These are phyloP conservation scores for Eulemur albifrons DNA, from an alignment of 2,797 vertebrate species.

Conservation along the genomic window DNA sequence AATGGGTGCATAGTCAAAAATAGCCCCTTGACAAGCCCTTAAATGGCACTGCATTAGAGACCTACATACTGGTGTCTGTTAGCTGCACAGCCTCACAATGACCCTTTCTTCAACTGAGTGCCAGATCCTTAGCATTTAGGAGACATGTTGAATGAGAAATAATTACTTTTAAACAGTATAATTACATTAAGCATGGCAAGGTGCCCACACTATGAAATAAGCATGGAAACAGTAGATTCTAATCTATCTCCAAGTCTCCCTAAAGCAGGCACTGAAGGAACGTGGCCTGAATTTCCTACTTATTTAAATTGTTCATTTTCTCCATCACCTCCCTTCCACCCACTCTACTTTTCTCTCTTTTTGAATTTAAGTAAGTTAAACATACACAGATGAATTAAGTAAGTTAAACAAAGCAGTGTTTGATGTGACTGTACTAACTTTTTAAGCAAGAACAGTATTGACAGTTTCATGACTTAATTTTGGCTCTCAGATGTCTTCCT, in stretches of 20 bases:
- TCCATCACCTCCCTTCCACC: neutral
- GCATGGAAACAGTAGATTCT: neutral
- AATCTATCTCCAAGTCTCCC: neutral
- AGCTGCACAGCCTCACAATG: neutral
- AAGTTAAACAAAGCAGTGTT: neutral
- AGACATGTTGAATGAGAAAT: neutral
- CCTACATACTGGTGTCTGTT: neutral
- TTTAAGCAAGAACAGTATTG: constrained; percentile 20
- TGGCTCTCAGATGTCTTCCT: neutral
- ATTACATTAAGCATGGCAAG: neutral
- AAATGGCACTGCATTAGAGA: neutral
- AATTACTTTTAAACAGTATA: neutral
- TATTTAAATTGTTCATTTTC: neutral
- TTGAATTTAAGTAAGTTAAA: neutral
- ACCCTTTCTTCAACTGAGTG: neutral
- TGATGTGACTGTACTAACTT: neutral
- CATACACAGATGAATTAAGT: neutral
- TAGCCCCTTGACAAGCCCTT: neutral
- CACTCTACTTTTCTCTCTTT: neutral
- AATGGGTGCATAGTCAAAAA: neutral
- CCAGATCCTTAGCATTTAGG: neutral
- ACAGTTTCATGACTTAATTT: neutral
- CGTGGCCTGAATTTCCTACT: neutral
- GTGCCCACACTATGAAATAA: neutral
- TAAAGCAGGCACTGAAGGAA: neutral